Base-by-base conservation (phyloP, 2,113 vertebrate species). In the Tringa solitaria region DNA sequence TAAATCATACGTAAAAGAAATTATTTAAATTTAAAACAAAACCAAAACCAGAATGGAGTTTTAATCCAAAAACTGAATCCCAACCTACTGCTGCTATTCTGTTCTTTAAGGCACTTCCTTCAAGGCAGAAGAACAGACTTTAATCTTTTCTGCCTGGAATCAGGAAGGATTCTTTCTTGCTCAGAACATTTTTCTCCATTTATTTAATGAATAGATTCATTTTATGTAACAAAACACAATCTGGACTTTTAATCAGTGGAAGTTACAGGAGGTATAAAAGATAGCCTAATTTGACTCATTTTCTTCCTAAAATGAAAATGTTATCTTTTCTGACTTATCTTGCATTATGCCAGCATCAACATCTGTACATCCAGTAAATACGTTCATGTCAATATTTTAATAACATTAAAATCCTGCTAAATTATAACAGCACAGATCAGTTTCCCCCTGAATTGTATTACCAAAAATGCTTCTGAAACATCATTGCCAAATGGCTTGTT, bases 401-500 rank as follows among this genome's bases (percentile, higher is more conserved):
- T 72, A 94, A 85, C 74, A 85, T 61, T 80, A 90, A 86, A 89
- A 92, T 81, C 10, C 70, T 57, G 1, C 59, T 91, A 77, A 93
- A 82, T 95, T 94, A 70, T 84, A 95, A 72, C 54, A 94, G 72
- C 93, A 91, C 46, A 89, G 35, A 81, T 57, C 21, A 43, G 15
- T 27, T 60, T 83, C 69, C 3, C n/a, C 35, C 45, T 79, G 57
- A 92, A 93, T n/a, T 72, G 48, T 27, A 53, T 61, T 70, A 89
- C 20, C 45, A 68, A 96, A 94, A 95, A 45, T 35, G 21, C 53
- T 93, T 89, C 57, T 89, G 15, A 83, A 91, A 48, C 32, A 51
- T 65, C 53, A 56, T 15, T 85, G 80, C 57, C 72, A 91, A 96
- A 81, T n/a, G 53, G 45, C 35, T 91, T 88, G 26, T 61, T 95